Evolutionary conservation across 2,113 vertebrate species (phyloP).

Genomic region (Cyprinus carpio): DNA sequence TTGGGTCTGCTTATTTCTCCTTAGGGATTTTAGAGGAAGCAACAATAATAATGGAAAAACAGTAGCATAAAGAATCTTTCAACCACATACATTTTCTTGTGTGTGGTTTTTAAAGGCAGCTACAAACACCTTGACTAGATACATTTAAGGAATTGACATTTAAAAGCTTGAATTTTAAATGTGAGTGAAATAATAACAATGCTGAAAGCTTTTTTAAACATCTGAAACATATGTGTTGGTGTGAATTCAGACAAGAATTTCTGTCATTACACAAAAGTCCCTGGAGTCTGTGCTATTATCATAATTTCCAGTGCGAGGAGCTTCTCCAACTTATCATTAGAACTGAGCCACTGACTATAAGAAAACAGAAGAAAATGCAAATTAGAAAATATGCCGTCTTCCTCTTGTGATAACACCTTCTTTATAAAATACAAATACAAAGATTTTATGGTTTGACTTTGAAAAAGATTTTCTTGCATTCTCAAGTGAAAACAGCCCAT

Average conservation of each 20-base stretch:
- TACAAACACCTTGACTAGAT: not conserved
- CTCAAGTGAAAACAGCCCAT: not conserved
- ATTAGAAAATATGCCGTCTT: not conserved
- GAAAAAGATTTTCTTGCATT: not conserved
- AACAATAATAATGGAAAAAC: too few relatives aligned
- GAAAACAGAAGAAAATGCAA: too few relatives aligned
- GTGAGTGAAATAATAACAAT: not conserved
- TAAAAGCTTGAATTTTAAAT: not conserved
- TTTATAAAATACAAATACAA: not conserved
- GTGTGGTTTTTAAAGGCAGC: too few relatives aligned
- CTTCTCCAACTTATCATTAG: slow-evolving; percentile 28
- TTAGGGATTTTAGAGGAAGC: too few relatives aligned
- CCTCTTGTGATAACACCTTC: not conserved
- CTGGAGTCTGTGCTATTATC: slow-evolving; percentile 30
- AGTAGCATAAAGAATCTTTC: too few relatives aligned
- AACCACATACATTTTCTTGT: not conserved
- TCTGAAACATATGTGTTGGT: not conserved
- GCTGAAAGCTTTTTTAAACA: not conserved
- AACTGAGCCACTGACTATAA: not conserved
- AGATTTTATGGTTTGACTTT: not conserved
- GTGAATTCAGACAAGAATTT: slow-evolving; percentile 19
- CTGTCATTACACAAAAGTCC: slow-evolving; percentile 25
- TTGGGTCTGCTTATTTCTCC: too few relatives aligned
- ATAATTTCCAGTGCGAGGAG: slow-evolving; percentile 37
- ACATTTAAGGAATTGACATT: not conserved